Base-by-base conservation (phyloP, 2,888 invertebrate genomes). In the Siphlonurus alternatus region DNA sequence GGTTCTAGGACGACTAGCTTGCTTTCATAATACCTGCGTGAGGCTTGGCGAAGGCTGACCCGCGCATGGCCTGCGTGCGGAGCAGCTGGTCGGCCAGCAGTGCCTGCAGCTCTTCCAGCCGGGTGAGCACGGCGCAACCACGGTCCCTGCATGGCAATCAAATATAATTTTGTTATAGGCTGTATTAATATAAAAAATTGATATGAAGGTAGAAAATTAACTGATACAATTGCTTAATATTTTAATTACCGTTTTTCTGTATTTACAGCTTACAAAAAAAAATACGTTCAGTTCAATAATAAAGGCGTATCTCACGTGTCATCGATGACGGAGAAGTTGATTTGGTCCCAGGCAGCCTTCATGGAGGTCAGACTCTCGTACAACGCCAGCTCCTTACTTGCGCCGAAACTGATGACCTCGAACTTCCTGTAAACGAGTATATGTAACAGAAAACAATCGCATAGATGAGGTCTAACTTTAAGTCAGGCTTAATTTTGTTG, bases 11-110 rank as follows among this genome's bases (percentile, higher is more conserved):
- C n/a, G n/a, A n/a, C n/a, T n/a, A n/a, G n/a, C n/a, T n/a, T n/a
- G n/a, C n/a, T n/a, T n/a, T n/a, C n/a, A n/a, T n/a, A n/a, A 74
- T 84, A 24, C 74, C 70, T 76, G 88, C 87, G 71, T 92, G 88
- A 0, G 90, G 89, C 73, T 90, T 89, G 2, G 91, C 89, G 75
- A 87, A 91, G 10, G 90, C 88, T 1, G 90, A 91, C 5, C 91
- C 90, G 69, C 89, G 79, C 88, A 92, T 90, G 1, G 87, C 85
- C 71, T 91, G 81, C 2, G 89, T 86, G 77, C 90, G 91, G 20
- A 90, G 81, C 59, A 90, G 85, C 70, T 92, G 91, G 72, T 91
- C 90, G 73, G 91, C 91, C 63, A 92, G 76, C 71, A 91, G 73
- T 71, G 85, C 80, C 75, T 89, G 88, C 67, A 91, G 80, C 68